Conservation (phyloP, 2,797 vertebrate genomes). For the Echiichthys vipera region DNA sequence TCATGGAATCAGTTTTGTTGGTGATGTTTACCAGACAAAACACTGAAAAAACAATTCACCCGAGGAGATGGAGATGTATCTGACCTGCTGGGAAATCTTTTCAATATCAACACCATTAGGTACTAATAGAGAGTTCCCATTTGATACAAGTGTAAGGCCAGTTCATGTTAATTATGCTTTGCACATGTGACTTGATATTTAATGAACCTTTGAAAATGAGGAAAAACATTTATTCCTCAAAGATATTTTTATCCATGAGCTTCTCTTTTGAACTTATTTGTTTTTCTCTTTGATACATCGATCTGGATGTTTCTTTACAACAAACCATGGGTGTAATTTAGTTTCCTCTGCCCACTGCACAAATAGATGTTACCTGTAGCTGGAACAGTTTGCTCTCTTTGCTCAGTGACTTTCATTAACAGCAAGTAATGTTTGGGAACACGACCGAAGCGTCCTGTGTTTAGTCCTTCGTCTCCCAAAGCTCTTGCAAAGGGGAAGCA, state of each 20-base stretch:
- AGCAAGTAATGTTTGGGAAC: conserved; percentile 39
- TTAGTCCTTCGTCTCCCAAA: neutral
- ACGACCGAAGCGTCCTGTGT: conserved; percentile 22
- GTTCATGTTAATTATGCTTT: conserved; percentile 13
- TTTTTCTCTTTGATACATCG: conserved; percentile 26
- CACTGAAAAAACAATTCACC: conserved; percentile 40
- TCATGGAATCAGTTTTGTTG: conserved; percentile 58
- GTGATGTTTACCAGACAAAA: conserved; percentile 68
- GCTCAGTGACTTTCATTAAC: conserved; percentile 49
- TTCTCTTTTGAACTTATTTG: neutral
- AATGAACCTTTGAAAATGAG: conserved; percentile 37
- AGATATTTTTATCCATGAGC: conserved; percentile 33
- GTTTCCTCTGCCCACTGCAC: conserved; percentile 18
- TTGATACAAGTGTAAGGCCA: conserved; percentile 26
- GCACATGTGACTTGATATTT: conserved; percentile 24
- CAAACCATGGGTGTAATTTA: conserved; percentile 22
- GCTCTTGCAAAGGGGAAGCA: neutral
- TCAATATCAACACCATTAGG: conserved; percentile 71
- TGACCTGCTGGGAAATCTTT: conserved; percentile 65
- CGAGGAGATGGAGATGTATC: conserved; percentile 58
- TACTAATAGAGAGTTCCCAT: conserved; percentile 47
- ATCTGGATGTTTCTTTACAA: conserved; percentile 5
- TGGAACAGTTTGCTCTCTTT: conserved; percentile 36
- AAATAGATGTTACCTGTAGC: conserved; percentile 38
- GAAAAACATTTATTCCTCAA: conserved; percentile 18